phyloP scores from a whole-genome alignment of 2,888 invertebrate species.

The Metacarcinus magister region DNA sequence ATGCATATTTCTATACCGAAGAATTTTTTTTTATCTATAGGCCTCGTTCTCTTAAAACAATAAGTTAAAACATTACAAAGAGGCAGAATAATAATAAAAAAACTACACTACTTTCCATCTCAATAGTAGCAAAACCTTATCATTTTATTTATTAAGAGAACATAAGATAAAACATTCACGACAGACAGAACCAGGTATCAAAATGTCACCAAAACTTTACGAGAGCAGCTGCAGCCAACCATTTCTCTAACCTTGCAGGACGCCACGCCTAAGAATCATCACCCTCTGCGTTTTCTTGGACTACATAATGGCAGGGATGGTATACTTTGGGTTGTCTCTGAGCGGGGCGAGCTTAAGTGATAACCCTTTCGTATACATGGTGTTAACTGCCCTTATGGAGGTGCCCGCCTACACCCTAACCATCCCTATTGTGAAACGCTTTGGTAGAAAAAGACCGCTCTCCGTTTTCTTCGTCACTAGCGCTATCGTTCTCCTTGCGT shows the following conservation, averaged over 20 bases:
- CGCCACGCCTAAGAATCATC: conserved; percentile 47
- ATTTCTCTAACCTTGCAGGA: conserved; percentile 15
- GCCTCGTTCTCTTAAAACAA: too few species aligned
- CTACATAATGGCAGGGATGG: conserved; percentile 60
- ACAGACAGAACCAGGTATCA: too few species aligned
- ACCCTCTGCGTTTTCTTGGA: conserved; percentile 56
- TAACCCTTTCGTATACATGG: conserved; percentile 73
- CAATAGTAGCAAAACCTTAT: too few species aligned
- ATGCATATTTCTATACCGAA: too few species aligned
- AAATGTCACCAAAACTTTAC: too few species aligned
- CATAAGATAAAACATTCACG: too few species aligned
- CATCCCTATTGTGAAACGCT: conserved; percentile 46
- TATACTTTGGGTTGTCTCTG: conserved; percentile 75
- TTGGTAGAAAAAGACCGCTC: conserved; percentile 23
- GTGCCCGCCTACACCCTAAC: conserved; percentile 52
- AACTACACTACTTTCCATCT: too few species aligned
- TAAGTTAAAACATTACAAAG: too few species aligned
- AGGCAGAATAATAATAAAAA: too few species aligned
- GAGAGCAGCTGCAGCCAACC: too few species aligned
- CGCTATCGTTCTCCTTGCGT: conserved; percentile 49
- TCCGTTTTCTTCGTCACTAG: conserved; percentile 36
- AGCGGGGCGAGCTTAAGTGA: conserved; percentile 33
- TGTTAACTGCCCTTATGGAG: conserved; percentile 72
- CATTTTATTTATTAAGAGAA: too few species aligned
- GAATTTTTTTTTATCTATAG: too few species aligned